phyloP scores from a whole-genome alignment of 2,797 vertebrate genomes.

The Xerus rutilus region DNA sequence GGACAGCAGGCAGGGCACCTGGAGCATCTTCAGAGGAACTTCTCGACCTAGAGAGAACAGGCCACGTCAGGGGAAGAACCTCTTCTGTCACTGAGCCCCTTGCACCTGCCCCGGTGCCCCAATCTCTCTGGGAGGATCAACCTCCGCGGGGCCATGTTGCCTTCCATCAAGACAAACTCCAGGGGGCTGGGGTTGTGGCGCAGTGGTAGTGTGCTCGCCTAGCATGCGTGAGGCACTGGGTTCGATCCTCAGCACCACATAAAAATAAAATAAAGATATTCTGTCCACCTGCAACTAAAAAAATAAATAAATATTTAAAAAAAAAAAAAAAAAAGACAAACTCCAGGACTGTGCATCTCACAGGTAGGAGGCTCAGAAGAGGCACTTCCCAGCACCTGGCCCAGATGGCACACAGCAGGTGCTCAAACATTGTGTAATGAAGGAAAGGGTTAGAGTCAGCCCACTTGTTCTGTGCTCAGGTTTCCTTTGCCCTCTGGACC shows the following conservation, averaged over 20 bases:
- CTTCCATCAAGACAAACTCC: neutral
- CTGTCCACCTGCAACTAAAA: too few species aligned
- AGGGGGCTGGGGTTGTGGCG: too few species aligned
- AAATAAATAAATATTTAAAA: too few species aligned
- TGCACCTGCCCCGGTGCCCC: neutral
- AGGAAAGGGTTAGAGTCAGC: neutral
- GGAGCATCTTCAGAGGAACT: constrained; percentile 72
- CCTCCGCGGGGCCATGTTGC: neutral
- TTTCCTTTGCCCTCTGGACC: neutral
- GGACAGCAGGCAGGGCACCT: constrained; percentile 92
- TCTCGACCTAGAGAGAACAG: constrained; percentile 79
- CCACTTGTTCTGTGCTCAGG: neutral
- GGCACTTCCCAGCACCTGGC: neutral
- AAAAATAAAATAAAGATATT: too few species aligned
- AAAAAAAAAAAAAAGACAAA: too few species aligned
- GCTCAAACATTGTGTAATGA: neutral
- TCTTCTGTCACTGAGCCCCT: neutral
- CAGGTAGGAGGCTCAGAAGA: neutral
- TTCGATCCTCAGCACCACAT: too few species aligned
- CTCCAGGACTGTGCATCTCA: neutral
- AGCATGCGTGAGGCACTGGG: too few species aligned
- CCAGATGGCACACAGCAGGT: neutral
- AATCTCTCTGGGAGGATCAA: too few species aligned
- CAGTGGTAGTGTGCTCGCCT: too few species aligned
- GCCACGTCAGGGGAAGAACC: neutral